These are phyloP conservation scores for Scopus umbretta DNA, from an alignment of 2,113 vertebrate species.

Conservation along the genomic window DNA sequence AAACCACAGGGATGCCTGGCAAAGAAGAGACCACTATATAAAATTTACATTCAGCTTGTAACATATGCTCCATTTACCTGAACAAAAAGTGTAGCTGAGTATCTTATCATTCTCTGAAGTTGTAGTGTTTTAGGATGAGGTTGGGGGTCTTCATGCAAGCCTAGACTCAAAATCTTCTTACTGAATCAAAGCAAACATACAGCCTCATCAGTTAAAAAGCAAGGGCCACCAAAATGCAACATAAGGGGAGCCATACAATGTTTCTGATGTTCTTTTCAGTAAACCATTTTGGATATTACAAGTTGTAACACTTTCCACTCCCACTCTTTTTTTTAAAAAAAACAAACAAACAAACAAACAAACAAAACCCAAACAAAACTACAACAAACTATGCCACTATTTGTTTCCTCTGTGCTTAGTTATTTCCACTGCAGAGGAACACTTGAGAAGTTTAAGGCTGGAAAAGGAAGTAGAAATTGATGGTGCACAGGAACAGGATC, in stretches of 20 bases:
- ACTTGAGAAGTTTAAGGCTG: background rate
- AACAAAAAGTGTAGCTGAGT: conserved; percentile 92
- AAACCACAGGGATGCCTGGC: background rate
- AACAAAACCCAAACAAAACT: too few species aligned
- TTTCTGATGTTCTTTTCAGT: background rate
- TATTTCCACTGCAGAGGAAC: background rate
- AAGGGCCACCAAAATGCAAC: background rate
- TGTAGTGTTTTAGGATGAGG: conserved; percentile 86
- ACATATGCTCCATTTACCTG: conserved; percentile 74
- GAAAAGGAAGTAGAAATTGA: background rate
- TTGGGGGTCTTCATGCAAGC: conserved; percentile 83
- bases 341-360: background rate
- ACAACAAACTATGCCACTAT: background rate
- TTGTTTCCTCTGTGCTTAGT: background rate
- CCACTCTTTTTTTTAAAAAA: too few species aligned
- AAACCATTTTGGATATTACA: background rate
- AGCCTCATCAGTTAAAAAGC: background rate
- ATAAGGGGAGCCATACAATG: background rate
- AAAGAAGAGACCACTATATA: background rate
- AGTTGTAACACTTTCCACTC: background rate
- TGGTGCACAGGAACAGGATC: background rate
- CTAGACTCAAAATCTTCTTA: conserved; percentile 93
- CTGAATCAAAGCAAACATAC: conserved; percentile 67
- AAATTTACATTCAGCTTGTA: background rate
- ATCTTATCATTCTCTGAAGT: conserved; percentile 94